phyloP scores from a whole-genome alignment of 1,140 invertebrate genomes.

The Saccostrea echinata region DNA sequence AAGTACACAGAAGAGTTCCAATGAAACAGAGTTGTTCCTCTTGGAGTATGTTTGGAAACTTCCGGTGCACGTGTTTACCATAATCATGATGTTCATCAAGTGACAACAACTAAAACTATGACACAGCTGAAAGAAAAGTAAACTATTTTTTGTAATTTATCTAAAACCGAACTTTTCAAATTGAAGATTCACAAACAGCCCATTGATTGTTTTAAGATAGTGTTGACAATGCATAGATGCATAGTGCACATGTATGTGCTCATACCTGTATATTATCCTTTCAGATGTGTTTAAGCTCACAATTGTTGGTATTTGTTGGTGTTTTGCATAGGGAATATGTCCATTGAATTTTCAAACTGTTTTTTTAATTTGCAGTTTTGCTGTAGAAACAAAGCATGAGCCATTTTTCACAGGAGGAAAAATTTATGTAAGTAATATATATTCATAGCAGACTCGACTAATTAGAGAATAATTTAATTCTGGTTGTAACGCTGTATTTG shows the following conservation, averaged over 20 bases:
- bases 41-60: conserved; percentile 38
- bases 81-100: not conserved
- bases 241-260: no score
- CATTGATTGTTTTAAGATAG: no score
- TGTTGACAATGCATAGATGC: no score
- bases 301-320: no score
- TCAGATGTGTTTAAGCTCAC: no score
- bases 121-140: conserved; percentile 49
- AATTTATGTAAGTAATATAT: conserved; percentile 82
- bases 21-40: conserved; percentile 25
- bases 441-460: no score
- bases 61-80: conserved; percentile 49
- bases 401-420: conserved; percentile 93
- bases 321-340: no score
- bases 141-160: not conserved
- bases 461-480: no score
- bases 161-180: not conserved
- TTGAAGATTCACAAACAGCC: no score
- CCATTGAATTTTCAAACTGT: not conserved
- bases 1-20: no score
- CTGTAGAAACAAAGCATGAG: conserved; percentile 87
- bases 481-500: no score
- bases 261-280: no score
- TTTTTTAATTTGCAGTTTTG: conserved; percentile 85
- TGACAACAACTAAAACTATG: not conserved